Base-by-base conservation (phyloP, 1,140 invertebrate species). In the Druon quercuslanigerum region DNA sequence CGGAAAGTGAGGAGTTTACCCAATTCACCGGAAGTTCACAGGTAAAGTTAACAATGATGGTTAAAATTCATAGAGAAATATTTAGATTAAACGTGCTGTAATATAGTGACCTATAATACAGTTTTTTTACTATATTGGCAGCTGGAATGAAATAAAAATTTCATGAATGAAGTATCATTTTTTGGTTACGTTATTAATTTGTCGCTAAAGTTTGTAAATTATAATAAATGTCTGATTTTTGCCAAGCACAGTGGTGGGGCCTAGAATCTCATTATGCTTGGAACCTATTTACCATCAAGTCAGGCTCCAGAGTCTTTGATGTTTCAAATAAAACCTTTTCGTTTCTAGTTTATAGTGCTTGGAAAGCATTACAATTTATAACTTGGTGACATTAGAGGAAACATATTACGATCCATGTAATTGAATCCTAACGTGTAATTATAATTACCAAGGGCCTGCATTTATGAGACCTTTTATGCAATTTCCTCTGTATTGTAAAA, bases 21-120 rank as follows among this genome's bases (percentile, higher is more conserved):
- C 56, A 94, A 93, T 85, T 94, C 94, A 74, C 94, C 94, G 82
- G 94, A 94, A 92, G 92, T 93, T 73, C 88, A 93, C 90, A 93
- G 94, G 93, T 93, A 90, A 54, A 75, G 40, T 8, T n/a, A 50
- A 16, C 17, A 40, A 17, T 14, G 14, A 40, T 74, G 17, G 46
- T 25, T 71, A 14, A 60, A 14, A 60, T 3, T 13, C 13, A 60
- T 11, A 46, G 7, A 0, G 8, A 12, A 57, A 20, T 13, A 20
- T 9, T 57, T 1, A 60, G 40, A 13, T 60, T 13, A 13, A 11
- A 60, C 7, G 25, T 3, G 40, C 40, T 11, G 14, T 16, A 52
- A 13, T 52, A 2, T 52, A 52, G n/a, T 52, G 4, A 12, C 14
- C 13, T 12, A 52, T 46, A 46, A 46, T 46, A 33, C 25, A 33